Conservation (phyloP, 2,888 invertebrate species). For the Drosophila infuscata region DNA sequence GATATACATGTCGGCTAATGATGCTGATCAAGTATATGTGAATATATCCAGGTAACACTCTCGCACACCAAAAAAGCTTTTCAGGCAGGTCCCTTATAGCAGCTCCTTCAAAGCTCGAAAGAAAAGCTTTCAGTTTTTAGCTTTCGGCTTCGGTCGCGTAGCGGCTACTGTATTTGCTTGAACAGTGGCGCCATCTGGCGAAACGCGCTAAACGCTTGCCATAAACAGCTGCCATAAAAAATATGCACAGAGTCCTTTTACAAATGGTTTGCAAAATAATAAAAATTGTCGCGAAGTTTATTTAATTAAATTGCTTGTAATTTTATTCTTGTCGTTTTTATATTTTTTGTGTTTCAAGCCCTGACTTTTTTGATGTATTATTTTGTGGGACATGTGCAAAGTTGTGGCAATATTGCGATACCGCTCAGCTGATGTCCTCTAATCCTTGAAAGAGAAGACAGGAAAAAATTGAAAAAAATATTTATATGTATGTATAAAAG, state of each 20-base stretch:
- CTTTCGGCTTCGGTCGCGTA: not conserved
- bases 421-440: constrained; percentile 35
- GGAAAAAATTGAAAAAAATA: constrained; percentile 2
- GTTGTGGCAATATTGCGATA: constrained; percentile 32
- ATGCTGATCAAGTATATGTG: too few relatives aligned
- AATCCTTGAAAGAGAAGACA: constrained; percentile 40
- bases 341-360: not conserved
- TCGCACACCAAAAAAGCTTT: constrained; percentile 6
- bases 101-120: constrained; percentile 19
- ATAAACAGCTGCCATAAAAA: constrained; percentile 54
- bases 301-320: constrained; percentile 3
- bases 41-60: not conserved
- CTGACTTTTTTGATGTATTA: constrained; percentile 28
- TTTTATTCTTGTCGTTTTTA: not conserved
- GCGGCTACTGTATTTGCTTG: not conserved
- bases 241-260: not conserved
- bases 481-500: not conserved
- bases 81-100: not conserved
- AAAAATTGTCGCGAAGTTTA: constrained; percentile 6
- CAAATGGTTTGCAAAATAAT: constrained; percentile 13
- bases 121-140: constrained; percentile 29
- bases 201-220: constrained; percentile 9
- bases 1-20: not conserved
- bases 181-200: constrained; percentile 54
- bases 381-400: constrained; percentile 20